A percentile compares a stretch with the other conserved stretches of the same genome.
Conservation (phyloP, 1,140 invertebrate species). For the Drosophila kikkawai region DNA sequence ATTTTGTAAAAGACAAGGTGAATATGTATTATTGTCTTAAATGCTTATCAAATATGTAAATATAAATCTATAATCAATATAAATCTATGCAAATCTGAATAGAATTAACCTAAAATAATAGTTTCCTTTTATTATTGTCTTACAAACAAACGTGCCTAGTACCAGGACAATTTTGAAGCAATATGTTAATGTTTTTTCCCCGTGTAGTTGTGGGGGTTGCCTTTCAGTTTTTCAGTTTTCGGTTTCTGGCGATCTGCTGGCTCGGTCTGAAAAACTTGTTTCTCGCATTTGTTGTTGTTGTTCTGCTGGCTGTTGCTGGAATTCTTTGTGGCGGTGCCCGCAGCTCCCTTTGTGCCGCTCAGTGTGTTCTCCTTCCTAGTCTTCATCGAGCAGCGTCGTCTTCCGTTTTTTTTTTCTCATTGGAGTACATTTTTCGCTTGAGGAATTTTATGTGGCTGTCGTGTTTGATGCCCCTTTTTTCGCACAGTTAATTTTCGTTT, state of each 20-base stretch:
- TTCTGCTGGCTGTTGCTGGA: slow-evolving; percentile 58
- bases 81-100: neutral
- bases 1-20: too few relatives aligned
- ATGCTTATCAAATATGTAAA: too few relatives aligned
- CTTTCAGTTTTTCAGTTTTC: slow-evolving; percentile 48
- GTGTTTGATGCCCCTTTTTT: slow-evolving; percentile 74
- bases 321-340: slow-evolving; percentile 70
- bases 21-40: too few relatives aligned
- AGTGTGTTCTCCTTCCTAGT: slow-evolving; percentile 28
- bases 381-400: slow-evolving; percentile 25
- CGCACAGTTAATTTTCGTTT: slow-evolving; percentile 73
- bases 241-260: slow-evolving; percentile 56
- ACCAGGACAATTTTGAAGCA: neutral
- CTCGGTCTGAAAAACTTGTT: slow-evolving; percentile 75
- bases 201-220: slow-evolving; percentile 60
- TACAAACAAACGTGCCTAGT: neutral
- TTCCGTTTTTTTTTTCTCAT: slow-evolving; percentile 60
- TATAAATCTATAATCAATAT: too few relatives aligned
- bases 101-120: neutral
- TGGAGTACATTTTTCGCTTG: slow-evolving; percentile 82
- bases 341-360: slow-evolving; percentile 55
- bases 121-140: neutral
- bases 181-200: neutral
- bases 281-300: slow-evolving; percentile 54
- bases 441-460: slow-evolving; percentile 75